Percentiles rank a stretch among this genome's conserved stretches.
These are phyloP conservation scores for Solenodon paradoxus DNA, from an alignment of 2,113 vertebrate genomes.

Conservation along the genomic window DNA sequence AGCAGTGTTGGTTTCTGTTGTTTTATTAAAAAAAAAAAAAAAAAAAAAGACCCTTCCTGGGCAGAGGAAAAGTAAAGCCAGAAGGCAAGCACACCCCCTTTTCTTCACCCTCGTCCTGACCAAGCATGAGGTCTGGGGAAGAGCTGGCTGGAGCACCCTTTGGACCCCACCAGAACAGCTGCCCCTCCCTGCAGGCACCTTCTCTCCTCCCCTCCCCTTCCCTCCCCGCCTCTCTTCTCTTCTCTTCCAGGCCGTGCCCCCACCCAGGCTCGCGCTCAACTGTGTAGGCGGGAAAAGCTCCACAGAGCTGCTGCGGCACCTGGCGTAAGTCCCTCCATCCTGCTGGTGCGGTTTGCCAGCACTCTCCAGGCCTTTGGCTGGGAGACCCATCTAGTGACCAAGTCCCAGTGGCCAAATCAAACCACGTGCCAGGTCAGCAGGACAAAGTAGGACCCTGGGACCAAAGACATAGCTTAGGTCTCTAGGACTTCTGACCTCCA, in stretches of 20 bases:
- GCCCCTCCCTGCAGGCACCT: background rate
- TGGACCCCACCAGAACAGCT: rapidly evolving
- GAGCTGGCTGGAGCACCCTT: background rate
- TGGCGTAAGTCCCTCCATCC: constrained; percentile 86
- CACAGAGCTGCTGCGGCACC: constrained; percentile 92
- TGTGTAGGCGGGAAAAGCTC: constrained; percentile 94
- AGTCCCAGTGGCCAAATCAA: background rate
- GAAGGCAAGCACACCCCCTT: background rate
- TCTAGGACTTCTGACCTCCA: background rate
- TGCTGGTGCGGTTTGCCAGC: rapidly evolving
- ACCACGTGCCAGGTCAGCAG: background rate
- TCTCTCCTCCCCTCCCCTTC: no score
- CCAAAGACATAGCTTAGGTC: background rate
- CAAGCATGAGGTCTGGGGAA: background rate
- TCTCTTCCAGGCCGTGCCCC: constrained; percentile 84
- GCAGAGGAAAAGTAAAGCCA: background rate
- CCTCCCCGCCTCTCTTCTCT: no score
- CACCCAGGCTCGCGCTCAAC: constrained; percentile 93
- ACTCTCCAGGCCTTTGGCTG: background rate
- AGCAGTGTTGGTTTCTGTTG: background rate
- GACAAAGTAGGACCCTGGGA: background rate
- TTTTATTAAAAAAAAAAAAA: no score
- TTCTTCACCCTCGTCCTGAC: background rate
- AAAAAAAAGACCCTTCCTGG: background rate
- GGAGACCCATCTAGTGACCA: background rate